Conservation (phyloP, 2,888 invertebrate species). For the Hermodice carunculata region DNA sequence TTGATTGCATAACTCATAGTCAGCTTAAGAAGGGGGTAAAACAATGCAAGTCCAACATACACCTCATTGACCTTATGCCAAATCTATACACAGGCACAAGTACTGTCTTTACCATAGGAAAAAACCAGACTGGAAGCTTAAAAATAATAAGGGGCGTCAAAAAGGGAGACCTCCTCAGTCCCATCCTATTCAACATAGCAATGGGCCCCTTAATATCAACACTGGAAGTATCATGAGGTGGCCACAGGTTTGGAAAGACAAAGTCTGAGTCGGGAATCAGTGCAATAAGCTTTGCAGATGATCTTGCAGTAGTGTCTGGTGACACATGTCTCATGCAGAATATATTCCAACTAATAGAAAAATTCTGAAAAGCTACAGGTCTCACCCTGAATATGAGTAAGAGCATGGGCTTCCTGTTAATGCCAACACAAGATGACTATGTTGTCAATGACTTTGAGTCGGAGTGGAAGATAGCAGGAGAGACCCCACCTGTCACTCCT, state of each 20-base stretch:
- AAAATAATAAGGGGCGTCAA: background rate
- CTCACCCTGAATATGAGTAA: background rate
- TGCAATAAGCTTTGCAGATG: background rate
- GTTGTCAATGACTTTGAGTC: too few relatives aligned
- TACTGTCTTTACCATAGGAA: background rate
- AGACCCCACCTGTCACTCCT: too few relatives aligned
- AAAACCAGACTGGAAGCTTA: background rate
- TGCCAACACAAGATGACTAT: too few relatives aligned
- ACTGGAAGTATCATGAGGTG: too few relatives aligned
- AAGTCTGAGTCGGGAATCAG: background rate
- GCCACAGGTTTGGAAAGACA: too few relatives aligned
- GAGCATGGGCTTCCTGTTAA: background rate
- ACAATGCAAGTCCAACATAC: background rate
- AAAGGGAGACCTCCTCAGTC: background rate
- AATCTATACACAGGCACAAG: background rate
- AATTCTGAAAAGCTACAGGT: background rate
- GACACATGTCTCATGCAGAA: background rate
- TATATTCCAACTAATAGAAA: background rate
- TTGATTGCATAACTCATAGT: background rate
- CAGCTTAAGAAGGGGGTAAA: background rate
- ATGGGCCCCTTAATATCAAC: background rate
- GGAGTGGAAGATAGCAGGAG: too few relatives aligned
- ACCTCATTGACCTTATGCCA: background rate
- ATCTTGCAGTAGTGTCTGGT: background rate
- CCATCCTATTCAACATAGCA: background rate